phyloP scores from a whole-genome alignment of 92 coral and sea anemone species.

The Epizoanthus ramosus region DNA sequence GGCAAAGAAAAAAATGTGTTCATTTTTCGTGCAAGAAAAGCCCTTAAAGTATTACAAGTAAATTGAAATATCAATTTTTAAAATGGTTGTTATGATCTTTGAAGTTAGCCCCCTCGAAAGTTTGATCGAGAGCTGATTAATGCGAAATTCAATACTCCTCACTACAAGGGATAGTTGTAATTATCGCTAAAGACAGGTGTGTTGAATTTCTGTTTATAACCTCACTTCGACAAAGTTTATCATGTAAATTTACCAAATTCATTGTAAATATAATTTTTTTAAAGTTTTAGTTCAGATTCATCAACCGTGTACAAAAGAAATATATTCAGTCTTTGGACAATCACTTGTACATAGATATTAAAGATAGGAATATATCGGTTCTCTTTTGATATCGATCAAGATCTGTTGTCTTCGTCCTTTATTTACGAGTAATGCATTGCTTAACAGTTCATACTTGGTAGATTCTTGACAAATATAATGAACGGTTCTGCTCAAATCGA shows the following conservation, averaged over 20 bases:
- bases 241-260: not conserved
- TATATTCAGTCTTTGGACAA: too few relatives aligned
- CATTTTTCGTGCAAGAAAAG: slow-evolving; percentile 20
- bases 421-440: too few relatives aligned
- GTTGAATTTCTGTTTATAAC: too few relatives aligned
- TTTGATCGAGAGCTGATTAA: slow-evolving; percentile 20
- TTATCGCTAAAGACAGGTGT: slow-evolving; percentile 21
- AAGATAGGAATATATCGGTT: too few relatives aligned
- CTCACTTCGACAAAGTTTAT: not conserved
- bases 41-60: not conserved
- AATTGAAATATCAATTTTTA: slow-evolving; percentile 17
- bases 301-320: too few relatives aligned
- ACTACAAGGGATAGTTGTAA: not conserved
- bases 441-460: too few relatives aligned
- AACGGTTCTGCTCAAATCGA: not conserved
- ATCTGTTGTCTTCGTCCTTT: too few relatives aligned
- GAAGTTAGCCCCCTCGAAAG: slow-evolving; percentile 3
- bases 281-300: too few relatives aligned
- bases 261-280: not conserved
- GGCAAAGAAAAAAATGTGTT: not conserved
- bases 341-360: too few relatives aligned
- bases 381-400: too few relatives aligned
- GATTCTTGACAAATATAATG: too few relatives aligned
- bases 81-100: not conserved
- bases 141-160: not conserved